Base-by-base conservation (phyloP, 2,888 invertebrate genomes). In the Listrodromus nycthemerus region DNA sequence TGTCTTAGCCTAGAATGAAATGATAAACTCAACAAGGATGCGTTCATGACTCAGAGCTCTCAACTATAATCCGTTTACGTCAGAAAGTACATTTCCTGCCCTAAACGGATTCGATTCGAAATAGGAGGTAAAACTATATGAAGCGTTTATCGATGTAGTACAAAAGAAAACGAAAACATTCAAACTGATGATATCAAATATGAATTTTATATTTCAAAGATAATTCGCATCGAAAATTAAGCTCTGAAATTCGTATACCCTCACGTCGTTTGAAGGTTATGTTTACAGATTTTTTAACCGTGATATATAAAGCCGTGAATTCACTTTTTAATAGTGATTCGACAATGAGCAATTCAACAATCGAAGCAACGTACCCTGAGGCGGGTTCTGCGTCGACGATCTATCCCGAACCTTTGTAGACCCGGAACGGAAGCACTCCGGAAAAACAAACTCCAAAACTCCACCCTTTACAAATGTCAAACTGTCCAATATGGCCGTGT, bases 381-480 rank as follows among this genome's bases (percentile, higher is more conserved):
- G 41, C 50, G 50, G 80, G 33, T 80, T 71, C 33, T 52, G 30
- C 50, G 71, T 27, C 66, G 50, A 66, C 16, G 61, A 76, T 71
- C 37, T 58, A 65, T 76, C 30, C 16, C 76, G 75, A 70, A 45
- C 58, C 70, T 24, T 37, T 33, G 65, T 41, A 61, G 75, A 80
- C 75, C 70, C 48, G 61, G 71, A 71, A 76, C 75, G 71, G 71
- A 83, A 79, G 71, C 79, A 79, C 79, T 78, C 33, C 50, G 50
- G 73, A 65, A 61, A 66, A 77, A 71, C 66, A 77, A 71, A 48
- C 66, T 52, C 80, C 63, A 65, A 82, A 83, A 83, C 83, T 84
- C 84, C 84, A 75, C 84, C 84, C 80, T 83, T 73, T 76, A 48
- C 78, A 84, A 84, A 82, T 71, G 83, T 84, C 84, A 84, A 84